Base-by-base conservation (phyloP, 2,888 invertebrate genomes). In the Eupithecia abbreviata region DNA sequence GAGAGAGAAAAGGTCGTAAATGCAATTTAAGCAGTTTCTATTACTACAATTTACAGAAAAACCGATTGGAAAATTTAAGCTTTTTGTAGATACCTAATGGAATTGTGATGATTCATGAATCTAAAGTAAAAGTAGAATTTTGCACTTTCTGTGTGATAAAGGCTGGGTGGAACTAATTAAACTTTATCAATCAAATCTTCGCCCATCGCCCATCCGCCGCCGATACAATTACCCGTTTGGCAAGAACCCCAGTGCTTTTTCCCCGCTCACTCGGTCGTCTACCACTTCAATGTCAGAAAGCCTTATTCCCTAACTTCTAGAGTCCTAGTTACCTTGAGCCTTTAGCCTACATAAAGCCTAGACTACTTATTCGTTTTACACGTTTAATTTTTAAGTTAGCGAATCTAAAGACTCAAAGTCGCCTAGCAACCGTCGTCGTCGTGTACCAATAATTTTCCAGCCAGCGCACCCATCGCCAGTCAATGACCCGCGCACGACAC, bases 401-500 rank as follows among this genome's bases (percentile, higher is more conserved):
- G 72, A 72, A 74, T 74, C 49, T 51, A 13, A 58, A 58, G 15
- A 5, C 55, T 70, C 67, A 45, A 72, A 62, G 70, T 75, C 71
- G 75, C 79, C 66, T 80, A 76, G 79, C 80, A 80, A 78, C 81
- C 62, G 71, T 67, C 13, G 43, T 47, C 41, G 15, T 58, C 62
- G 71, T 65, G 47, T 55, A 77, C 82, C 81, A 76, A 83, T 86
- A 79, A 84, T 86, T 86, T 87, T 85, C 86, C 86, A 85, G 80
- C 83, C 82, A 78, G 84, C 72, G 82, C 86, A 85, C 73, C 87
- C 82, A 81, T 82, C 82, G 73, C 84, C 85, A 87, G 88, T 88
- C 88, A 87, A 85, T 85, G 87, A 88, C 88, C 88, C 82, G 75
- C 75, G 78, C 84, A 82, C 79, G 79, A 86, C 84, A 87, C 85